These are phyloP conservation scores for Carapus acus DNA, from an alignment of 2,797 vertebrate species.

Conservation along the genomic window DNA sequence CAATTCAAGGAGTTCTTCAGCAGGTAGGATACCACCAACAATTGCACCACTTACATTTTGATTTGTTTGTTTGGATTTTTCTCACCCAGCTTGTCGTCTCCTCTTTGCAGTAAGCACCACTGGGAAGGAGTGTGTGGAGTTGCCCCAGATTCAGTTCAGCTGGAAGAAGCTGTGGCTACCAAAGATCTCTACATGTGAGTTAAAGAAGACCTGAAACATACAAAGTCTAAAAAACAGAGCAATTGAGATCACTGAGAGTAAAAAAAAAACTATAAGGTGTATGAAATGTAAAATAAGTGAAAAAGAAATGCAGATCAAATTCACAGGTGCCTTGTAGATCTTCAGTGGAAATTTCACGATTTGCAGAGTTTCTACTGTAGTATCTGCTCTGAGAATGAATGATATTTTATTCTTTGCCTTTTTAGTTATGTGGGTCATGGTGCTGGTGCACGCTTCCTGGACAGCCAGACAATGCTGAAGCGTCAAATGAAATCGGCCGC, in stretches of 20 bases:
- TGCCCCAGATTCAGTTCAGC: slow-evolving; percentile 70
- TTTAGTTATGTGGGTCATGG: slow-evolving; percentile 87
- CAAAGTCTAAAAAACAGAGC: too few relatives aligned
- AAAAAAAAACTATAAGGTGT: too few relatives aligned
- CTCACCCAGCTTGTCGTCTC: slow-evolving; percentile 1
- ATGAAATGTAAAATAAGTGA: too few relatives aligned
- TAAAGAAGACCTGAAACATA: not conserved
- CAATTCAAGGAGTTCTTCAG: slow-evolving; percentile 82
- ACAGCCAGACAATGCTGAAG: slow-evolving; percentile 74
- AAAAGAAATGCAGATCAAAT: too few relatives aligned
- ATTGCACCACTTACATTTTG: not conserved
- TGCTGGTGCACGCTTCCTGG: slow-evolving; percentile 81
- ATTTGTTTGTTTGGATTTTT: slow-evolving; percentile 4
- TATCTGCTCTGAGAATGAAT: too few relatives aligned
- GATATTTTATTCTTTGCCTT: not conserved
- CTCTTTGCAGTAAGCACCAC: slow-evolving; percentile 66
- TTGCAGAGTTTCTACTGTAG: too few relatives aligned
- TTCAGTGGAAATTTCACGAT: too few relatives aligned
- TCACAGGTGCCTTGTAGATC: too few relatives aligned
- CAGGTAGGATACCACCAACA: slow-evolving; percentile 48
- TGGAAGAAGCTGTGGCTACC: slow-evolving; percentile 76
- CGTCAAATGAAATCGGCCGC: slow-evolving; percentile 75
- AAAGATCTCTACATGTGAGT: slow-evolving; percentile 92
- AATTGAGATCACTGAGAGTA: too few relatives aligned
- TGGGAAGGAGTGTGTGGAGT: slow-evolving; percentile 84